Evolutionary conservation across 2,797 vertebrate species (phyloP).

Genomic region (Sebastolobus altivelis): DNA sequence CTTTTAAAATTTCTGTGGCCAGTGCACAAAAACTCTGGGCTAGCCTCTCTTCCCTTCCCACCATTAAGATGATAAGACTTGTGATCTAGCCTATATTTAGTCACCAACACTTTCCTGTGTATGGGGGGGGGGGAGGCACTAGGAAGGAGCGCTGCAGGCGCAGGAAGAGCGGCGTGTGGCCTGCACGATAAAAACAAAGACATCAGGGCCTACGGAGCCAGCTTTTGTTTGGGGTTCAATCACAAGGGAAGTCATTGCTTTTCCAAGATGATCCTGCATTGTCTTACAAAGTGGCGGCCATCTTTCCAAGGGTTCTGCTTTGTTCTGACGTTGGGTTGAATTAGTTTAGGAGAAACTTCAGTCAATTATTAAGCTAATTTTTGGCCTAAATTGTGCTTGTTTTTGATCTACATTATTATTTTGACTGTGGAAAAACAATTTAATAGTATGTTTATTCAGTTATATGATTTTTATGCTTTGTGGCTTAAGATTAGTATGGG

Average conservation of each 20-base stretch:
- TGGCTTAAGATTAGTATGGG: conserved; percentile 29
- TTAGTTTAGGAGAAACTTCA: conserved; percentile 31
- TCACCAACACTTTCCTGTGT: conserved; percentile 41
- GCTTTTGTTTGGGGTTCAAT: conserved; percentile 72
- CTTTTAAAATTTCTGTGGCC: conserved; percentile 7
- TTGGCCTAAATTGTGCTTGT: neutral
- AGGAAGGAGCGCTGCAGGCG: conserved; percentile 44
- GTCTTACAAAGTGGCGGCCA: conserved; percentile 71
- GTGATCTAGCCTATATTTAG: conserved; percentile 22
- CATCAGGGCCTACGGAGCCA: conserved; percentile 61
- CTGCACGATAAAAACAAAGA: conserved; percentile 74
- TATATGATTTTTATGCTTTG: neutral
- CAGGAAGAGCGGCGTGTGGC: conserved; percentile 68
- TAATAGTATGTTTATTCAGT: conserved; percentile 9
- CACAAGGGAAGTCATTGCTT: conserved; percentile 73
- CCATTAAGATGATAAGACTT: conserved; percentile 8
- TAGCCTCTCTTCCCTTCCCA: conserved; percentile 8
- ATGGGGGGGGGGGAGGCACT: neutral
- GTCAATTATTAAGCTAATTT: conserved; percentile 20
- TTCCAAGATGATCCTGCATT: conserved; percentile 72
- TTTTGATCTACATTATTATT: conserved; percentile 5
- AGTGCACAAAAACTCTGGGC: neutral
- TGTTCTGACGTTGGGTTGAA: conserved; percentile 43
- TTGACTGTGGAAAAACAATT: neutral
- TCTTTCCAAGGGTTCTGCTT: conserved; percentile 62